phyloP scores from a whole-genome alignment of 2,113 vertebrate genomes.

The Bubo blakistoni region DNA sequence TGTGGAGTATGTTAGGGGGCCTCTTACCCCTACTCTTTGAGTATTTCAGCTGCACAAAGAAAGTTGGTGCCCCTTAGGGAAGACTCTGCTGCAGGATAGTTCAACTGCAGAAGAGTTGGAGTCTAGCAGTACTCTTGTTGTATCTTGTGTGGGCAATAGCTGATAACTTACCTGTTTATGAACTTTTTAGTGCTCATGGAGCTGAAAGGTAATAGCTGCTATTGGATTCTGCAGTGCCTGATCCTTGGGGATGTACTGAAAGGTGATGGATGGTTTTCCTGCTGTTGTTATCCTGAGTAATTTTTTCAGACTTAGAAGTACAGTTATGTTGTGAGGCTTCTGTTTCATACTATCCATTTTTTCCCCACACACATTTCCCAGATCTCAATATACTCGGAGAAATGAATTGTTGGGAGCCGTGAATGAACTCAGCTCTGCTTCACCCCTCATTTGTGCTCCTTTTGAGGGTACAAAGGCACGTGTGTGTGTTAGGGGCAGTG shows the following conservation, averaged over 20 bases:
- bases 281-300: not conserved
- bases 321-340: not conserved
- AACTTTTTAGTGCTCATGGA: not conserved
- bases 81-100: not conserved
- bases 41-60: not conserved
- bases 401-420: not conserved
- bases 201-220: not conserved
- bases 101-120: not conserved
- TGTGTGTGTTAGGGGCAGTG: not conserved
- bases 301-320: not conserved
- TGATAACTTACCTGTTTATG: not conserved
- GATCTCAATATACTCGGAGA: not conserved
- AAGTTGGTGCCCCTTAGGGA: not conserved
- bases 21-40: not conserved
- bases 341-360: not conserved
- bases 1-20: not conserved
- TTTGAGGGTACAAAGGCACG: not conserved
- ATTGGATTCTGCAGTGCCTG: not conserved
- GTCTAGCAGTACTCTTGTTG: not conserved
- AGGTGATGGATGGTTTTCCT: not conserved
- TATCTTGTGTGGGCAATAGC: not conserved
- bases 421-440: not conserved
- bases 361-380: accelerated
- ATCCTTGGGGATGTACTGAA: not conserved
- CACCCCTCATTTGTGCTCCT: not conserved